These are phyloP conservation scores for Apodemia duryi DNA, from an alignment of 2,888 invertebrate species.

Conservation along the genomic window DNA sequence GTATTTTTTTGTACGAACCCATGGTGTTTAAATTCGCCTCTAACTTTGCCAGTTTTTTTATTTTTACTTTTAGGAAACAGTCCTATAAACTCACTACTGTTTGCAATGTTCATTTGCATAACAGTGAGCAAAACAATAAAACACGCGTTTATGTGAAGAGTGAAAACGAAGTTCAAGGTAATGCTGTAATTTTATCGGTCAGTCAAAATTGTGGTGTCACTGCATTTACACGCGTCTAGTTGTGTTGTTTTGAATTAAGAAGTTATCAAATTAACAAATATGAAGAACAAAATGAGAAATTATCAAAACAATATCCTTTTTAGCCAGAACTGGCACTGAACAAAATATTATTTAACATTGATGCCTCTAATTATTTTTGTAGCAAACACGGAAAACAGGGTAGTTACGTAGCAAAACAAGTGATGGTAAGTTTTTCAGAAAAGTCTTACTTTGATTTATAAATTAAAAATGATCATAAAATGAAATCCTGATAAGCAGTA, in stretches of 20 bases:
- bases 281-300: not conserved
- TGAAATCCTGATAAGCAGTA: too few species aligned
- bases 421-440: too few species aligned
- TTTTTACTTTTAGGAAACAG: conserved; percentile 65
- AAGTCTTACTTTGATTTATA: too few species aligned
- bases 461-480: too few species aligned
- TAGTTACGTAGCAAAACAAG: too few species aligned
- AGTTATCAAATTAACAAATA: not conserved
- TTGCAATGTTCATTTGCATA: conserved; percentile 67
- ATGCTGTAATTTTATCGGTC: conserved; percentile 41
- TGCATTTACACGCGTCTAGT: conserved; percentile 51
- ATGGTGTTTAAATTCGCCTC: too few species aligned
- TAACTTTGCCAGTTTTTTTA: conserved; percentile 26
- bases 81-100: conserved; percentile 67
- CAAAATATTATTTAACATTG: not conserved
- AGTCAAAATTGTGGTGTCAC: conserved; percentile 62
- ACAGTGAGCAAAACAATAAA: conserved; percentile 66
- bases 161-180: conserved; percentile 71
- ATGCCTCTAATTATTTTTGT: too few species aligned
- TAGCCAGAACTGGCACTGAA: not conserved
- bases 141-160: conserved; percentile 67
- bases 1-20: not conserved
- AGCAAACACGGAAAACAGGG: too few species aligned
- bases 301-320: not conserved
- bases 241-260: not conserved